These are phyloP conservation scores for Ochropleura plecta DNA, from an alignment of 2,888 invertebrate species.

Conservation along the genomic window DNA sequence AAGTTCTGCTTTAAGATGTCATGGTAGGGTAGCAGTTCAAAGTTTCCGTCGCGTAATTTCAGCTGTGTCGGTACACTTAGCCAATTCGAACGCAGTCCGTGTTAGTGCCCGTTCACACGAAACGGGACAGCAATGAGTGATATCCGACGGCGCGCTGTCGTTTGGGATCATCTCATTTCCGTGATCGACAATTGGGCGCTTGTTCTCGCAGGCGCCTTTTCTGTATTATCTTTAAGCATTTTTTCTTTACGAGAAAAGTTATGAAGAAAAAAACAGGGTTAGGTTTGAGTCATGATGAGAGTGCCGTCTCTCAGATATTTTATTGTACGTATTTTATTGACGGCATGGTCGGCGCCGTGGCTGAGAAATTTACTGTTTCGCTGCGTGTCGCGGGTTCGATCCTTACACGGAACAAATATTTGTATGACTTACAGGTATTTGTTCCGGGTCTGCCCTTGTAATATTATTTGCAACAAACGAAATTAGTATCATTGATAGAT, in stretches of 20 bases:
- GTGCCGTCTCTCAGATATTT: background rate
- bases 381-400: too few species aligned
- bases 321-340: background rate
- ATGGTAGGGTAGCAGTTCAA: too few species aligned
- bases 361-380: too few species aligned
- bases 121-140: constrained; percentile 61
- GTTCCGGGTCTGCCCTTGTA: too few species aligned
- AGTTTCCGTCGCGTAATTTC: background rate
- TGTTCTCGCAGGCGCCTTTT: constrained; percentile 39
- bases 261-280: background rate
- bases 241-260: background rate
- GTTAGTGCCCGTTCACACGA: constrained; percentile 51
- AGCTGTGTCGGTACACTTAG: background rate
- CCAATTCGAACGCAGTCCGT: constrained; percentile 26
- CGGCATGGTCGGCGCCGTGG: too few species aligned
- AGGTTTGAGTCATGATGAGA: background rate
- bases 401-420: too few species aligned
- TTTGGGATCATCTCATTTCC: constrained; percentile 67
- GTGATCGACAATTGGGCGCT: constrained; percentile 53
- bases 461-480: too few species aligned
- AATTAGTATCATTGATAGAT: too few species aligned
- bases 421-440: too few species aligned
- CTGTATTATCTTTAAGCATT: background rate
- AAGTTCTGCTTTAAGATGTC: too few species aligned
- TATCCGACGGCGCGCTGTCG: constrained; percentile 64